Conservation (phyloP, 2,797 vertebrate species). For the Chromis chromis region DNA sequence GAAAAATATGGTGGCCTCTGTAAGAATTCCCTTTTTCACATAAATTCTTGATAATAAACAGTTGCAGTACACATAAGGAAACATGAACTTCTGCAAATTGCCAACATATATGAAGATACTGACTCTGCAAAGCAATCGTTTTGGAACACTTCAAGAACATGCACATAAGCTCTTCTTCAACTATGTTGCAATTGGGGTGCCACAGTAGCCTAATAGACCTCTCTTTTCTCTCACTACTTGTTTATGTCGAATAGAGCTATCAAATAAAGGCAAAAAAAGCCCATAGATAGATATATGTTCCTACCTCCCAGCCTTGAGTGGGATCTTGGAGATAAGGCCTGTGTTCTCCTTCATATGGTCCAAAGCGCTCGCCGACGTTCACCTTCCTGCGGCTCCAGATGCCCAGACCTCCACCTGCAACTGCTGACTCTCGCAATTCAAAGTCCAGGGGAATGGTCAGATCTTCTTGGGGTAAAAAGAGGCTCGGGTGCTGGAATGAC, state of each 20-base stretch:
- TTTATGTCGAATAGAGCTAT: neutral
- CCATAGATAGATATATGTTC: slow-evolving; percentile 48
- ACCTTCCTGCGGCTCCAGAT: slow-evolving; percentile 94
- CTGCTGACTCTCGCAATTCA: slow-evolving; percentile 91
- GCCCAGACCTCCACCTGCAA: slow-evolving; percentile 88
- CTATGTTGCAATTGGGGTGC: too few relatives aligned
- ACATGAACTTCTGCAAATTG: neutral
- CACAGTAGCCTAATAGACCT: too few relatives aligned
- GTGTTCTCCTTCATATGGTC: slow-evolving; percentile 92
- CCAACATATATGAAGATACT: neutral
- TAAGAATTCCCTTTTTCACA: neutral
- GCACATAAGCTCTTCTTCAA: neutral
- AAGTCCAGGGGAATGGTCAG: slow-evolving; percentile 91
- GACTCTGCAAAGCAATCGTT: slow-evolving; percentile 2
- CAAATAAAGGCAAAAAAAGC: neutral
- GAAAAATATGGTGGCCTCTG: neutral
- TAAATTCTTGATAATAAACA: slow-evolving; percentile 4
- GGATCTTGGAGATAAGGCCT: slow-evolving; percentile 85
- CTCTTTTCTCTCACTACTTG: too few relatives aligned
- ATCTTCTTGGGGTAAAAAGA: slow-evolving; percentile 89
- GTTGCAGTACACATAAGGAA: neutral
- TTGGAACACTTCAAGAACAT: neutral
- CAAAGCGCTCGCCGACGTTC: slow-evolving; percentile 91
- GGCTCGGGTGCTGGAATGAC: slow-evolving; percentile 85
- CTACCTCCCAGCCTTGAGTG: slow-evolving; percentile 95